Base-by-base conservation (phyloP, 2,797 vertebrate genomes). In the Sciurus carolinensis region DNA sequence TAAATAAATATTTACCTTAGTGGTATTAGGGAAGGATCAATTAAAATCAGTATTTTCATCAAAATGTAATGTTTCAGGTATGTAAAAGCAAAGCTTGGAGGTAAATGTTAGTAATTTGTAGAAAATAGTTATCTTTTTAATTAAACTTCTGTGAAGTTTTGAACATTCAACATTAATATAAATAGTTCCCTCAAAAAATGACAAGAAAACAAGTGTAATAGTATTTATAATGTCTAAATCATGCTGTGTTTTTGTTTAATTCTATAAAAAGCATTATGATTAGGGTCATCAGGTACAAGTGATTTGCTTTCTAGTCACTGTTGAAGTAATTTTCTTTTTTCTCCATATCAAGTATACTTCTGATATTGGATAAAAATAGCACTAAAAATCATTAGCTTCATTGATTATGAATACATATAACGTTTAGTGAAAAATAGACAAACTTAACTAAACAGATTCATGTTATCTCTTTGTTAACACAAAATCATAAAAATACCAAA, bases 1-100 rank as follows among this genome's bases (percentile, higher is more conserved):
- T 98, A 96, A 97, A 97, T 95, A 98, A 98, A 98, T 98, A 97
- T 97, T 97, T 96, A 97, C 94, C 97, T 98, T 94, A 97, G 80
- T 93, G 87, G 90, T 97, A 69, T 98, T 98, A 97, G 42, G 94
- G 89, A 94, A 98, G 79, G 59, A 82, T 97, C 87, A 1, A 0
- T 89, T 96, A 96, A 97, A 98, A 98, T 98, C 97, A 97, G 0
- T 94, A 96, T 95, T 98, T 94, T 86, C 96, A 85, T 87, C 93
- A 97, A 98, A 97, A 96, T 98, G 91, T 82, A 94, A 97, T 66
- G 62, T 1, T 72, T 97, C 73, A 95, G 87, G 96, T 97, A 87
- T 79, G 97, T 87, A 87, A 97, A 81, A 76, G 6, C 50, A 50
- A 96, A 93, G n/a, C 83, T 87, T 87, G 8, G 1, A 28, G 81